A percentile compares a stretch with the other conserved stretches of the same genome.
Conservation (phyloP, 2,888 invertebrate species). For the Scotopteryx bipunctaria region DNA sequence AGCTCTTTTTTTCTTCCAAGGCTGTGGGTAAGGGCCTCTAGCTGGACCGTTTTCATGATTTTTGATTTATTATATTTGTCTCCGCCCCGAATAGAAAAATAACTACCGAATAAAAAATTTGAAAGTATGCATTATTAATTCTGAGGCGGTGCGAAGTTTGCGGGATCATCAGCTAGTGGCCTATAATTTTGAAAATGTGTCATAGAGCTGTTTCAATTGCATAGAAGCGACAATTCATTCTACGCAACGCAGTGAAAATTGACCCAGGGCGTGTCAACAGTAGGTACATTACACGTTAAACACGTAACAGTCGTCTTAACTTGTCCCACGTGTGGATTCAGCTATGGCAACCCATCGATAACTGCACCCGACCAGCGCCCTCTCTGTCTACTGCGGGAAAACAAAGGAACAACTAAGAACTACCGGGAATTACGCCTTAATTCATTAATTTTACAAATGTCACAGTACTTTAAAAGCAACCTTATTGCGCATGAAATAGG, state of each 20-base stretch:
- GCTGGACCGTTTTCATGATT: no score
- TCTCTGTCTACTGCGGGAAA: slow-evolving; percentile 50
- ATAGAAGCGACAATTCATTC: no score
- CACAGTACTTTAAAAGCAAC: slow-evolving; percentile 5
- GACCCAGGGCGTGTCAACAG: slow-evolving; percentile 1
- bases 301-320: not conserved
- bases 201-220: no score
- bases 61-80: no score
- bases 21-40: no score
- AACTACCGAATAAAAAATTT: no score
- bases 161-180: no score
- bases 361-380: slow-evolving; percentile 43
- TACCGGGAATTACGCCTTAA: slow-evolving; percentile 75
- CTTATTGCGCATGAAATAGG: not conserved
- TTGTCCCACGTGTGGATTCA: not conserved
- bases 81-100: no score
- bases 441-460: slow-evolving; percentile 76
- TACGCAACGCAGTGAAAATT: not conserved
- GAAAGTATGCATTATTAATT: no score
- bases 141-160: no score
- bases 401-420: slow-evolving; percentile 70
- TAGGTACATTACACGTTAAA: not conserved
- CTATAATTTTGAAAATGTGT: no score
- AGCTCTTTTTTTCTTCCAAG: no score
- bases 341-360: slow-evolving; percentile 18